Evolutionary conservation across 2,888 invertebrate species (phyloP).

Genomic region (Nomada ruficornis): DNA sequence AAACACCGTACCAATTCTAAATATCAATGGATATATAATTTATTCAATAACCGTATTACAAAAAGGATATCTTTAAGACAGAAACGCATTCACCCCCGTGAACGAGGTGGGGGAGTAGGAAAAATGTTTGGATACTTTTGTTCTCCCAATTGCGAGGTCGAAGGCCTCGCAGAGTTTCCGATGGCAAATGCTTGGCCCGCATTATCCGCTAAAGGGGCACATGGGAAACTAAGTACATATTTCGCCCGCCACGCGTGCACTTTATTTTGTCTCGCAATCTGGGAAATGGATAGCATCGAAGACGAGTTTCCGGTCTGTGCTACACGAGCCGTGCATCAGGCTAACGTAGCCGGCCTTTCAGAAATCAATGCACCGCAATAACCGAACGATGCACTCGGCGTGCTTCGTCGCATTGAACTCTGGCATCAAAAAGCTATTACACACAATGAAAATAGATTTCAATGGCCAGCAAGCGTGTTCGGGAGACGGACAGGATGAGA

Average conservation of each 20-base stretch:
- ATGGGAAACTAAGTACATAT: background rate
- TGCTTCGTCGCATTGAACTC: conserved; percentile 48
- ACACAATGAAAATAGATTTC: conserved; percentile 61
- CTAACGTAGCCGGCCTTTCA: conserved; percentile 47
- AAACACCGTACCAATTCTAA: too few relatives aligned
- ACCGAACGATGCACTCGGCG: conserved; percentile 54
- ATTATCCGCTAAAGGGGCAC: conserved; percentile 20
- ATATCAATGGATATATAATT: too few relatives aligned
- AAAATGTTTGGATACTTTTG: too few relatives aligned
- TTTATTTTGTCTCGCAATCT: conserved; percentile 47
- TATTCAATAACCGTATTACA: too few relatives aligned
- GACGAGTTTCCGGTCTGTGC: conserved; percentile 30
- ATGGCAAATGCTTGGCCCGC: conserved; percentile 10
- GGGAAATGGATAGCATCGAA: conserved; percentile 53
- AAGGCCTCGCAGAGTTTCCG: background rate
- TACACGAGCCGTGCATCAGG: conserved; percentile 29
- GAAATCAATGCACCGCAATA: conserved; percentile 65
- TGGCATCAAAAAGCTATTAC: conserved; percentile 66
- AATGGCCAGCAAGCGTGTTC: conserved; percentile 34
- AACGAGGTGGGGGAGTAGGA: too few relatives aligned
- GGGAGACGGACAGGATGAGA: conserved; percentile 13
- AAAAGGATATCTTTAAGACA: too few relatives aligned
- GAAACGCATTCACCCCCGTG: too few relatives aligned
- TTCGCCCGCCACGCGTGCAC: conserved; percentile 33
- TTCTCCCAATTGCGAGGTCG: background rate